These are phyloP conservation scores for Panopea generosa DNA, from an alignment of 2,888 invertebrate species.

Conservation along the genomic window DNA sequence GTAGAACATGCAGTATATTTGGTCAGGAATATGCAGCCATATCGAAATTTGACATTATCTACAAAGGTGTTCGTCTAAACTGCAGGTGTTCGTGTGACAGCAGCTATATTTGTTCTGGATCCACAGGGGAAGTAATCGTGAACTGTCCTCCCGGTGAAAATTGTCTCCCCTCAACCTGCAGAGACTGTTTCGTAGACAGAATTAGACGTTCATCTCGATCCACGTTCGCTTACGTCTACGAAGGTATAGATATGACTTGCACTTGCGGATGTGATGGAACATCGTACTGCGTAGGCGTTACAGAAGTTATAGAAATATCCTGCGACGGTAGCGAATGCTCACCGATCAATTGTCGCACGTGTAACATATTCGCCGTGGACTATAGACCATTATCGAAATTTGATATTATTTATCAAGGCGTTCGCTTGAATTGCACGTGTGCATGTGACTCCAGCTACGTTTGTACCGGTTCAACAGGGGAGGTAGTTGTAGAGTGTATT, in stretches of 20 bases:
- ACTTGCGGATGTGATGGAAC: constrained; percentile 57
- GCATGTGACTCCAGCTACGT: constrained; percentile 65
- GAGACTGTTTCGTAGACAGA: constrained; percentile 37
- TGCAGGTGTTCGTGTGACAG: constrained; percentile 75
- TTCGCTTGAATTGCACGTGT: constrained; percentile 73
- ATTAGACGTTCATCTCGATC: constrained; percentile 69
- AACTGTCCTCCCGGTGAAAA: constrained; percentile 15
- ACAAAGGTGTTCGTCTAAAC: constrained; percentile 43
- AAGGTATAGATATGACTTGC: constrained; percentile 50
- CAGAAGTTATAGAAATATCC: constrained; percentile 30
- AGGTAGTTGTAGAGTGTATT: constrained; percentile 23
- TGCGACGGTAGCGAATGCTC: constrained; percentile 48
- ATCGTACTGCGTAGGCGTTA: constrained; percentile 49
- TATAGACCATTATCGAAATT: constrained; percentile 67
- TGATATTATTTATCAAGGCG: constrained; percentile 67
- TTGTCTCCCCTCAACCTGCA: constrained; percentile 38
- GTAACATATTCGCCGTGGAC: constrained; percentile 65
- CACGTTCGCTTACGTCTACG: constrained; percentile 59
- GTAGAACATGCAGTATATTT: constrained; percentile 59
- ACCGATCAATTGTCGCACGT: constrained; percentile 63
- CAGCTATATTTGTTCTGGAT: constrained; percentile 56
- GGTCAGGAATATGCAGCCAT: constrained; percentile 19
- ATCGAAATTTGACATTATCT: constrained; percentile 42
- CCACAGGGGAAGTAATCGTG: constrained; percentile 13
- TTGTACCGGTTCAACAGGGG: constrained; percentile 40